phyloP scores from a whole-genome alignment of 2,888 invertebrate genomes.

The Yponomeuta malinellus region DNA sequence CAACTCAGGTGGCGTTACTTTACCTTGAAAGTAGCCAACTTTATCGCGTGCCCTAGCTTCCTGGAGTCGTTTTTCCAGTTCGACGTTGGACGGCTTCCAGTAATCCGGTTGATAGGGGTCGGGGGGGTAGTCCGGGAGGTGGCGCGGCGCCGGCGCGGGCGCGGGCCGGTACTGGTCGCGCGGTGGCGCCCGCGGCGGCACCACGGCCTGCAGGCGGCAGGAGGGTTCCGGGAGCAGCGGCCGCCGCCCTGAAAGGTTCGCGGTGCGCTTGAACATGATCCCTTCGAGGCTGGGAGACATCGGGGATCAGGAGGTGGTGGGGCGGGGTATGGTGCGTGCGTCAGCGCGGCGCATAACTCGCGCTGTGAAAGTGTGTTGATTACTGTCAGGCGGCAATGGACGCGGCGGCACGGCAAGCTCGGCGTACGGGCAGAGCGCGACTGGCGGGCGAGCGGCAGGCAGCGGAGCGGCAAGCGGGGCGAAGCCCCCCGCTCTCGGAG shows the following conservation, averaged over 20 bases:
- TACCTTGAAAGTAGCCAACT: slow-evolving; percentile 68
- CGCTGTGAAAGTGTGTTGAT: slow-evolving; percentile 38
- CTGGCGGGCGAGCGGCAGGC: slow-evolving; percentile 31
- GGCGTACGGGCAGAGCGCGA: slow-evolving; percentile 41
- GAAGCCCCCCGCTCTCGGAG: slow-evolving; percentile 52
- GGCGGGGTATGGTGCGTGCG: slow-evolving; percentile 36
- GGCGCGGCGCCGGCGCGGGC: slow-evolving; percentile 53
- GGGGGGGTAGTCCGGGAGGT: slow-evolving; percentile 41
- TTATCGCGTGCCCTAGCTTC: slow-evolving; percentile 63
- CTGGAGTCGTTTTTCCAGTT: slow-evolving; percentile 63
- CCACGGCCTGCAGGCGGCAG: slow-evolving; percentile 28
- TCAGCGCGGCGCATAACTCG: slow-evolving; percentile 54
- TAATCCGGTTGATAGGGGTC: slow-evolving; percentile 59
- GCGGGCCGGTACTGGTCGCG: slow-evolving; percentile 49
- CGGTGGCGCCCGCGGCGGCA: slow-evolving; percentile 64
- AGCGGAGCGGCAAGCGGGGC: slow-evolving; percentile 21
- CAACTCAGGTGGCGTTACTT: slow-evolving; percentile 59
- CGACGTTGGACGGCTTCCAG: slow-evolving; percentile 70
- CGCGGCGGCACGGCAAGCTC: slow-evolving; percentile 33
- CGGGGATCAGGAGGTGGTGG: slow-evolving; percentile 28
- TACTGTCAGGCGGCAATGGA: slow-evolving; percentile 32
- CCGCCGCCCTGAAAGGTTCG: slow-evolving; percentile 66
- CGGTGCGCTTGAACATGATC: slow-evolving; percentile 71
- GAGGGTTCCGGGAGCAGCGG: slow-evolving; percentile 61
- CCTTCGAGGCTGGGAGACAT: slow-evolving; percentile 72